A percentile compares a stretch with the other conserved stretches of the same genome.
phyloP scores from a whole-genome alignment of 2,797 vertebrate species.

The Lindbergichthys nudifrons region DNA sequence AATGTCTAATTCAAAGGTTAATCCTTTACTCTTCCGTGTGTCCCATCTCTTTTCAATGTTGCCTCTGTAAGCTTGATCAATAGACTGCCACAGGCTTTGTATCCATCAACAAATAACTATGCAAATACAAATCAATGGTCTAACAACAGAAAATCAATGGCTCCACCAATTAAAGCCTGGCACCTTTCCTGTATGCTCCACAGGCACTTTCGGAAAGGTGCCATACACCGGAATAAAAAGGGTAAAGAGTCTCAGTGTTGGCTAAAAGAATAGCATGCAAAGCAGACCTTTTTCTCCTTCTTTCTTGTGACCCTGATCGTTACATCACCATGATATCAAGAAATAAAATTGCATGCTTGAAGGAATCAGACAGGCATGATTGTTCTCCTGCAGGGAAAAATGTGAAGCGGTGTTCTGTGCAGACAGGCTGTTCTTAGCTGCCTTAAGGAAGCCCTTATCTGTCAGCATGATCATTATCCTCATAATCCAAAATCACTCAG shows the following conservation, averaged over 20 bases:
- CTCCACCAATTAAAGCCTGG: conserved; percentile 80
- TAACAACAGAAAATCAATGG: conserved; percentile 84
- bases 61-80: conserved; percentile 70
- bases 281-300: background rate
- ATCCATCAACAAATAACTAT: conserved; percentile 86
- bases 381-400: conserved; percentile 32
- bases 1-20: conserved; percentile 41
- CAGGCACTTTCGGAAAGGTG: conserved; percentile 60
- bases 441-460: conserved; percentile 55
- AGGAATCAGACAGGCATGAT: background rate
- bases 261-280: background rate
- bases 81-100: conserved; percentile 74
- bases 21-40: conserved; percentile 33
- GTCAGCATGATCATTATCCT: conserved; percentile 64
- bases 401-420: conserved; percentile 10
- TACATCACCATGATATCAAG: conserved; percentile 14
- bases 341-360: background rate
- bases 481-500: conserved; percentile 67
- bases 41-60: conserved; percentile 38
- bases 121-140: conserved; percentile 87
- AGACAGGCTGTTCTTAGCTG: conserved; percentile 29
- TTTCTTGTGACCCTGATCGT: conserved; percentile 1
- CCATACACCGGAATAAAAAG: conserved; percentile 60
- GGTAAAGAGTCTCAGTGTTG: conserved; percentile 19
- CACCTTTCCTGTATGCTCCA: conserved; percentile 10